Percentiles rank a stretch among this genome's conserved stretches.
These are phyloP conservation scores for Caenorhabditis zanzibari DNA, from an alignment of 2,888 invertebrate species.

Conservation along the genomic window DNA sequence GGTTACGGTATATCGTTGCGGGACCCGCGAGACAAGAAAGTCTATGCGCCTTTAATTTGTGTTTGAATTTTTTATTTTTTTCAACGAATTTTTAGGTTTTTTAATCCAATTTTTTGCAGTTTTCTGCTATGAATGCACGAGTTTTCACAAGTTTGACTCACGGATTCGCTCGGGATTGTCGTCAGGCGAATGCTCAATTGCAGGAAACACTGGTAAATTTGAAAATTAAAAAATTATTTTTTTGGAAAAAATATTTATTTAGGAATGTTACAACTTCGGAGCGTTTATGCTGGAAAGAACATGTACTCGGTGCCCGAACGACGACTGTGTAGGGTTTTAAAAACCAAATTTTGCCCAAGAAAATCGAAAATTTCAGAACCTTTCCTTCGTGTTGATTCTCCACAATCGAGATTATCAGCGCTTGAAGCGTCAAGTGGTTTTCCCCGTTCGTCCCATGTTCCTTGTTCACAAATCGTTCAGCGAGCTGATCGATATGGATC, in stretches of 20 bases:
- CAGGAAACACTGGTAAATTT: no score
- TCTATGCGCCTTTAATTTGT: no score
- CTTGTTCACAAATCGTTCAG: conserved; percentile 27
- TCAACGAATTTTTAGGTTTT: no score
- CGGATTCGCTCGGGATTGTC: no score
- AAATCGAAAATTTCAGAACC: conserved; percentile 18
- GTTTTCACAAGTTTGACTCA: no score
- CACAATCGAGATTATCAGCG: conserved; percentile 6
- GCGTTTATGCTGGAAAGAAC: conserved; percentile 17
- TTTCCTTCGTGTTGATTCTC: conserved; percentile 35
- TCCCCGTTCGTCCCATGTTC: conserved; percentile 27
- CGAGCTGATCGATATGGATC: conserved; percentile 7
- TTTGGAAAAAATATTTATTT: no score
- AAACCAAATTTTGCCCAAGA: no score
- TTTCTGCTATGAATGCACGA: no score
- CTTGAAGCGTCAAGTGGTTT: conserved; percentile 26
- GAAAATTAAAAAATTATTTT: neutral
- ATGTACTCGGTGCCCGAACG: conserved; percentile 24
- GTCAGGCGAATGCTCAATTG: neutral
- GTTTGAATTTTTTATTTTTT: no score
- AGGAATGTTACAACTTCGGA: conserved; percentile 41
- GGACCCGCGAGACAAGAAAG: no score
- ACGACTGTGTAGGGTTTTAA: conserved; percentile 21
- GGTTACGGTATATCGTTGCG: no score
- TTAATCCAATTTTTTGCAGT: no score